Evolutionary conservation across 1,140 invertebrate species (phyloP), one percentile per base, ranked within the genome.

Genomic region (Drosophila dunni): DNA sequence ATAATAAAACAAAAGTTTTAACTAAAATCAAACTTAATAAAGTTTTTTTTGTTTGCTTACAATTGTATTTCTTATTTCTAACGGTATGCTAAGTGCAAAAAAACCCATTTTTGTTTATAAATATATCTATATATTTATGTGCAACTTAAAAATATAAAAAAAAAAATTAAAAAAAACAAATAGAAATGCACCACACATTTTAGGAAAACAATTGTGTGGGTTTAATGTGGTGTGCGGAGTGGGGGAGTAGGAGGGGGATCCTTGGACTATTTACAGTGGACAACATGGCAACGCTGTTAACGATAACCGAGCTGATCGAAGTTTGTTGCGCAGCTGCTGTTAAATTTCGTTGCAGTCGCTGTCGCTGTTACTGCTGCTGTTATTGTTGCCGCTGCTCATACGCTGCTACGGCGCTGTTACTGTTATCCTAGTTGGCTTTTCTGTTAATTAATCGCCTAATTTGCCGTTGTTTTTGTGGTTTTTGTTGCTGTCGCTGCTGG

Each of bases 71-170:
- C 36, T 24, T 2, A 48, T 66, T 74, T 69, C 51, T 54, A 17
- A 71, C n/a, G 70, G 48, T 79, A 70, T 69, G 61, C 58, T 67
- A 75, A 63, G 71, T 71, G 65, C 50, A 68, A 71, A 81, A 71
- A 74, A 73, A 69, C 13, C 6, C 11, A 42, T 42, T 0, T n/a
- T 13, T 42, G 5, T 56, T 57, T 24, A 34, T 29, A 44, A 24
- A 20, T 58, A 48, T 62, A 57, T 64, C 36, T 44, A 57, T 57
- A 40, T 71, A 50, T 40, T 6, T 40, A 38, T 58, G 13, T 50
- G 40, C 13, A 38, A 29, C 2, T 53, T 53, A 17, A 44, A 33
- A 42, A 24, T 36, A 17, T 34, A 57, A 45, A 20, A 36, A 13
- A 50, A 57, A 45, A 57, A 58, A 17, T 17, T 2, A 20, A 44